These are phyloP conservation scores for Speoplatyrhinus poulsoni DNA, from an alignment of 2,113 vertebrate genomes.

Conservation along the genomic window DNA sequence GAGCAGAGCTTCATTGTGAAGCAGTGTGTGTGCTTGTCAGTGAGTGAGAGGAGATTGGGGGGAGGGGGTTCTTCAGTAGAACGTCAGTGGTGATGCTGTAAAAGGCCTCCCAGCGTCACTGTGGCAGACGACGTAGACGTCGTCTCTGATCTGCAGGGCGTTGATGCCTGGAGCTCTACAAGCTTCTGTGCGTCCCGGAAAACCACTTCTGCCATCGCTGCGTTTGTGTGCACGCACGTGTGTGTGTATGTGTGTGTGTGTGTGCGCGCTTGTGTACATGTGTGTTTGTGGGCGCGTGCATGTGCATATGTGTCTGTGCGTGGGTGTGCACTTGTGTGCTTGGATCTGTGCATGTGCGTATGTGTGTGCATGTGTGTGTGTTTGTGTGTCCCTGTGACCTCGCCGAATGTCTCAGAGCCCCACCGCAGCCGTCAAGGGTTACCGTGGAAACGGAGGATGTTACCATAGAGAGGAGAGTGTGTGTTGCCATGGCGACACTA, in stretches of 20 bases:
- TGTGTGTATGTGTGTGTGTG: neutral
- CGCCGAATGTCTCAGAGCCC: neutral
- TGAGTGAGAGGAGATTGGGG: slow-evolving; percentile 13
- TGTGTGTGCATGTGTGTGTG: neutral
- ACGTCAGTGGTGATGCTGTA: no score
- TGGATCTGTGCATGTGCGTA: no score
- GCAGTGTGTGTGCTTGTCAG: no score
- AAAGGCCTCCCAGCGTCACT: no score
- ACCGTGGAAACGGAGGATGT: slow-evolving; percentile 6
- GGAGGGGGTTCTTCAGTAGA: neutral
- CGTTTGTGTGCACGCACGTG: neutral
- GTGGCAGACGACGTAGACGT: no score
- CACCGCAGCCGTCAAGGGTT: slow-evolving; percentile 21
- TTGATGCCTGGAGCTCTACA: no score
- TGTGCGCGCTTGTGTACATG: slow-evolving; percentile 5
- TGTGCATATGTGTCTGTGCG: neutral
- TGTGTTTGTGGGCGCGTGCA: neutral
- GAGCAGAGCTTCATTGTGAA: no score
- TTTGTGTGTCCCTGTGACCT: slow-evolving; percentile 5
- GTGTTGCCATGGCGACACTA: slow-evolving; percentile 36
- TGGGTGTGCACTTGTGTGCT: no score
- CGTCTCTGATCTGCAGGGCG: no score
- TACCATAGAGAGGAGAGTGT: neutral
- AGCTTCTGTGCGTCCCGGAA: no score
- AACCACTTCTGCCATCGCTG: neutral